These are phyloP conservation scores for Stichopus horrens DNA, from an alignment of 53 echinoderm and acorn worm genomes.

Conservation along the genomic window DNA sequence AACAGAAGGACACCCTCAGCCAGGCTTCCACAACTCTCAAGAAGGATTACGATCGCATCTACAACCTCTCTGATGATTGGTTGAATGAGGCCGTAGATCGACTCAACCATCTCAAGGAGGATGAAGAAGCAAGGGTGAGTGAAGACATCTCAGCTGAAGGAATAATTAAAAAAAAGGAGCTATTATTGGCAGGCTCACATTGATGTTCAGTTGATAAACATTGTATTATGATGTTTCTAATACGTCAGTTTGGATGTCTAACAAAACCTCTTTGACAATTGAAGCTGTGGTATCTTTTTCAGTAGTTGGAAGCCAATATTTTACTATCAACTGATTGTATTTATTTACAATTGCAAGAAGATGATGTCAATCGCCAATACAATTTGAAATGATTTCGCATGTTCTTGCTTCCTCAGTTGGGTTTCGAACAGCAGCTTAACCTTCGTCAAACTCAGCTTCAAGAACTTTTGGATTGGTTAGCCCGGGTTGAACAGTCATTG, in stretches of 20 bases:
- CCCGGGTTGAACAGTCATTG: constrained; percentile 71
- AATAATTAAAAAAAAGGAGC: neutral
- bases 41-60: constrained; percentile 68
- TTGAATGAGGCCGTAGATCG: constrained; percentile 73
- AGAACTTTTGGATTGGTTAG: constrained; percentile 87
- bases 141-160: neutral
- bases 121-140: constrained; percentile 84
- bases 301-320: too few relatives aligned
- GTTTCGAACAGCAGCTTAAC: constrained; percentile 25
- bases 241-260: too few relatives aligned
- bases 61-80: constrained; percentile 79
- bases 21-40: constrained; percentile 62
- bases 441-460: constrained; percentile 55
- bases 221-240: too few relatives aligned
- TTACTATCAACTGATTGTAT: too few relatives aligned
- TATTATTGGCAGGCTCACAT: too few relatives aligned
- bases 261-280: too few relatives aligned
- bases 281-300: too few relatives aligned
- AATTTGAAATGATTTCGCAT: too few relatives aligned
- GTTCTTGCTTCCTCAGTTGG: neutral
- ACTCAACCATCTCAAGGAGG: constrained; percentile 73
- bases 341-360: too few relatives aligned
- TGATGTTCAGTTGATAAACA: too few relatives aligned
- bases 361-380: too few relatives aligned
- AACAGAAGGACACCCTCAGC: constrained; percentile 79